Evolutionary conservation across 2,888 invertebrate genomes (phyloP), one percentile per base, ranked within the genome.

Genomic region (Thera obeliscata): DNA sequence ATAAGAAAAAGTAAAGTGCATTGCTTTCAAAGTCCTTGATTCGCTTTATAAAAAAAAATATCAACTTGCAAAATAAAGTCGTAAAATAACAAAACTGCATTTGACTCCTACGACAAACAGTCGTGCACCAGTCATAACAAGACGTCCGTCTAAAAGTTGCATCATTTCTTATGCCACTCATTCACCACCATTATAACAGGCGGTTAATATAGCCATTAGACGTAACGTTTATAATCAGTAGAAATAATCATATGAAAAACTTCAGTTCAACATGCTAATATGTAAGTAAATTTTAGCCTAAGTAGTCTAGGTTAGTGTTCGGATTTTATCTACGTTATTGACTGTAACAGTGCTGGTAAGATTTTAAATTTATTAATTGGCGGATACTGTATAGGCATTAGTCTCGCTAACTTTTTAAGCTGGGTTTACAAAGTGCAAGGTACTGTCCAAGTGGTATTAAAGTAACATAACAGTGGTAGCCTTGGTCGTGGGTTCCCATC

Each of bases 251-350:
- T 33, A 33, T 8, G 8, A 8, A 7, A 33, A 52, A n/a, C 12
- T 2, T 2, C 2, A 7, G 33, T 8, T 33, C 0, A 52, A 33
- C 7, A 22, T 33, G 2, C 11, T 54, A 35, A 54, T 33, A n/a
- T 36, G 38, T n/a, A 3, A 43, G 46, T 52, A 52, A 33, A 33
- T 46, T 22, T 11, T 43, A n/a, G 33, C n/a, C 12, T 41, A 70
- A 69, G 71, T 57, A 52, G 43, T 61, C 59, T 67, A 43, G 72
- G 74, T 74, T 72, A 74, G 66, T 74, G 73, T 70, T 65, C 73
- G 68, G 90, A 90, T 91, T 68, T 74, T 87, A 90, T 91, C 89
- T 79, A 75, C 81, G 83, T 89, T 90, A 91, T 88, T 79, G 87
- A 83, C 82, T 84, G 84, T 76, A 88, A 89, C 90, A 86, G 82